phyloP scores from a whole-genome alignment of 2,797 vertebrate species.

The Sparidentex hasta region DNA sequence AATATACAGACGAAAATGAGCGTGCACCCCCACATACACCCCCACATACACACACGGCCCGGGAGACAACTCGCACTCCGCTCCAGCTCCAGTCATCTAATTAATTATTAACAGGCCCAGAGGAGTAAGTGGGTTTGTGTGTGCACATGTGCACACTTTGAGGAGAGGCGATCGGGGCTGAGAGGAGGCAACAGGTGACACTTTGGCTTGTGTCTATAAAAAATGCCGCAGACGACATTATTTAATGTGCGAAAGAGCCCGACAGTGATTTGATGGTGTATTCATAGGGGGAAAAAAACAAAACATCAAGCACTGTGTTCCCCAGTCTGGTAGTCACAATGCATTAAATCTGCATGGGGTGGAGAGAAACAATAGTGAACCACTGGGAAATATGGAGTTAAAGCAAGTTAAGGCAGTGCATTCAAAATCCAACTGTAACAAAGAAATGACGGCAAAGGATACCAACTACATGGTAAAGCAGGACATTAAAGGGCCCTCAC shows the following conservation, averaged over 20 bases:
- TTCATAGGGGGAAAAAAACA: slow-evolving; percentile 21
- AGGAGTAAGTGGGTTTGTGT: slow-evolving; percentile 4
- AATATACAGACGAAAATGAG: slow-evolving; percentile 42
- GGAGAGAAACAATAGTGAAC: slow-evolving; percentile 14
- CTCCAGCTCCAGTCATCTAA: slow-evolving; percentile 55
- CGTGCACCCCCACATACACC: slow-evolving; percentile 5
- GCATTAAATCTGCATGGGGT: slow-evolving; percentile 42
- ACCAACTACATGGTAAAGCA: slow-evolving; percentile 3
- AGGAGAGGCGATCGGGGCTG: slow-evolving; percentile 10
- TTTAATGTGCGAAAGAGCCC: slow-evolving; percentile 1
- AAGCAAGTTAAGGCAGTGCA: not conserved
- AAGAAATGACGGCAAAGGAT: slow-evolving; percentile 31
- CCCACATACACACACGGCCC: slow-evolving; percentile 26
- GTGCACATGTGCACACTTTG: not conserved
- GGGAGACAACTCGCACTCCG: slow-evolving; percentile 51
- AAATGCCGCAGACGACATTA: slow-evolving; percentile 6
- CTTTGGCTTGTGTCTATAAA: slow-evolving; percentile 18
- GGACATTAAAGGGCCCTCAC: slow-evolving; percentile 7
- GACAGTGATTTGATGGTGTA: slow-evolving; percentile 25
- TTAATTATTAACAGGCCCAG: slow-evolving; percentile 71
- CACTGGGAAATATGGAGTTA: slow-evolving; percentile 25
- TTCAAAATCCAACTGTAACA: slow-evolving; percentile 21
- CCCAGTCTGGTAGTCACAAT: slow-evolving; percentile 17
- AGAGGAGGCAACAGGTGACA: slow-evolving; percentile 60
- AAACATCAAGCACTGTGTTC: slow-evolving; percentile 2